These are phyloP conservation scores for Dryocosmus kuriphilus DNA, from an alignment of 2,888 invertebrate genomes.

Conservation along the genomic window DNA sequence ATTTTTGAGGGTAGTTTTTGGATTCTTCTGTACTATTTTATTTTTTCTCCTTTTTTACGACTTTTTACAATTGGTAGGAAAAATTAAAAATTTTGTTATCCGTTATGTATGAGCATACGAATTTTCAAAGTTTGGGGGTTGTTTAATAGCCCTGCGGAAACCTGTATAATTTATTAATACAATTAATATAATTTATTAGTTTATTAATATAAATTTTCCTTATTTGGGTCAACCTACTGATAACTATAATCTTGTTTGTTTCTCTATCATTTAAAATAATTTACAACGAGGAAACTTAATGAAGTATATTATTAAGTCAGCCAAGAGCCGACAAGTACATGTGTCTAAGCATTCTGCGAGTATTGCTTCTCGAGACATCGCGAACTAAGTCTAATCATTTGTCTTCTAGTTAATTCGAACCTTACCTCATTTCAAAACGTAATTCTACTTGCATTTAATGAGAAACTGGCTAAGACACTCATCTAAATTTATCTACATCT, in stretches of 20 bases:
- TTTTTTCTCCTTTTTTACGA: no score
- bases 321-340: slow-evolving; percentile 57
- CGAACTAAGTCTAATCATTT: slow-evolving; percentile 67
- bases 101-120: no score
- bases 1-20: no score
- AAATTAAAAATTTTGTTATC: no score
- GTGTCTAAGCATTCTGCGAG: slow-evolving; percentile 65
- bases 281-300: slow-evolving; percentile 2
- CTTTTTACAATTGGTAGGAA: no score
- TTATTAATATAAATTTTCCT: no score
- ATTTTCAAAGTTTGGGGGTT: no score
- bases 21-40: no score
- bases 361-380: slow-evolving; percentile 65
- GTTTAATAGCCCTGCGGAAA: no score
- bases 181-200: no score
- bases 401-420: slow-evolving; percentile 64
- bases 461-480: not conserved
- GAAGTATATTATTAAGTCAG: slow-evolving; percentile 47
- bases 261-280: slow-evolving; percentile 4
- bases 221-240: no score
- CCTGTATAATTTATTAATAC: no score
- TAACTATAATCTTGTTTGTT: not conserved
- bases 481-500: not conserved
- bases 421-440: slow-evolving; percentile 54
- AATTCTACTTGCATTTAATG: slow-evolving; percentile 43